Conservation (phyloP, 1,140 invertebrate genomes). For the Microplitis demolitor region DNA sequence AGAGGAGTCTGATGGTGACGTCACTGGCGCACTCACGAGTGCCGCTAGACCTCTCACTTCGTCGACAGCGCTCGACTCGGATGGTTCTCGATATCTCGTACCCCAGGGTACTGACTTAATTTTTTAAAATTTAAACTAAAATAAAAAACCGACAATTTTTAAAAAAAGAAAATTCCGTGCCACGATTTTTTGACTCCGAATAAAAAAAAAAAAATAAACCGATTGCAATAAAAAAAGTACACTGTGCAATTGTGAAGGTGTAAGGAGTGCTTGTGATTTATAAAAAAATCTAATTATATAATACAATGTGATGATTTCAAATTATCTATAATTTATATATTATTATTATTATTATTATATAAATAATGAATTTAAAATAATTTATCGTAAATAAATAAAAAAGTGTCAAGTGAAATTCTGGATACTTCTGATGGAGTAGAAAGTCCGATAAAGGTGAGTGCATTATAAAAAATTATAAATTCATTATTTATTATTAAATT, state of each 20-base stretch:
- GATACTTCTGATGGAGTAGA: slow-evolving; percentile 27
- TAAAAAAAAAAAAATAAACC: background rate
- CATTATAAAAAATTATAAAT: background rate
- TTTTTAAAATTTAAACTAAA: too few species aligned
- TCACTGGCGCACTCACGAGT: slow-evolving; percentile 51
- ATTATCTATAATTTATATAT: background rate
- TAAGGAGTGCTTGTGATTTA: background rate
- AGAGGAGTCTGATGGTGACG: slow-evolving; percentile 41
- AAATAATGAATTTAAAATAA: background rate
- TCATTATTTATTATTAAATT: background rate
- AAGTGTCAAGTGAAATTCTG: slow-evolving; percentile 18
- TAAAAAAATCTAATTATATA: background rate
- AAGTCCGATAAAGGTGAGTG: slow-evolving; percentile 11
- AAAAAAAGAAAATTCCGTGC: background rate
- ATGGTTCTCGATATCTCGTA: slow-evolving; percentile 35
- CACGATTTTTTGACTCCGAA: background rate
- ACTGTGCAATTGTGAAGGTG: too few species aligned
- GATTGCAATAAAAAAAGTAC: too few species aligned
- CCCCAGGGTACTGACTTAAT: background rate
- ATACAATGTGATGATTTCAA: background rate
- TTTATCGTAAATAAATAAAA: background rate
- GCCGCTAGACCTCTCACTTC: slow-evolving; percentile 56
- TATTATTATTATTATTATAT: background rate
- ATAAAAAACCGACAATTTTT: too few species aligned
- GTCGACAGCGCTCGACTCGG: slow-evolving; percentile 49